Base-by-base conservation (phyloP, 2,797 vertebrate species). In the Meda fulgida region DNA sequence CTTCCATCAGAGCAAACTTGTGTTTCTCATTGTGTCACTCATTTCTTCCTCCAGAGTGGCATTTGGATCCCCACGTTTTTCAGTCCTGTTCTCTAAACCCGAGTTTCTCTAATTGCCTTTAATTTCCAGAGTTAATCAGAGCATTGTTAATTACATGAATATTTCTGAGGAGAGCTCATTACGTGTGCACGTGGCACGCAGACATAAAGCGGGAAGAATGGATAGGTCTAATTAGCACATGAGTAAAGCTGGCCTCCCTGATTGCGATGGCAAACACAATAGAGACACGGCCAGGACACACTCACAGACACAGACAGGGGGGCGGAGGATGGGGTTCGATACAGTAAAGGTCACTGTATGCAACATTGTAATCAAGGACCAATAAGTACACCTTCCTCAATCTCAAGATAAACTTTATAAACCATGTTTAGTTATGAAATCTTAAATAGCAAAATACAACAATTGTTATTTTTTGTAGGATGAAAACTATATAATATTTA, bases 81-180 rank as follows among this genome's bases (percentile, higher is more conserved):
- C 60, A 38, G 34, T 65, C 63, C 31, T 63, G 8, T 51, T 53
- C 58, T 23, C 31, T 55, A 76, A 83, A 65, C 55, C 66, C 7
- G 34, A 40, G 43, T 93, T 93, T 93, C 92, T 90, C 89, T 93
- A 94, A 95, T 94, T 94, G 92, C 89, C 88, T 93, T 94, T 94
- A 90, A 94, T 95, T 93, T 93, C 90, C 87, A 88, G 91, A 88
- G 90, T 93, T 94, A 94, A 96, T 96, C 93, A 93, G 92, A 91
- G 92, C 91, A 92, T 94, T 94, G 92, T 94, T 95, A 95, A 95
- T 95, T 92, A 92, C 93, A 91, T 93, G 92, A 94, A 94, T 94
- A 92, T 95, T 95, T 93, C 91, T 93, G 88, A 92, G 92, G 89
- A 91, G 90, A 91, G 88, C 93, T 94, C 91, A 92, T 95, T 93